phyloP scores from a whole-genome alignment of 2,113 vertebrate genomes.

The Istiophorus platypterus region DNA sequence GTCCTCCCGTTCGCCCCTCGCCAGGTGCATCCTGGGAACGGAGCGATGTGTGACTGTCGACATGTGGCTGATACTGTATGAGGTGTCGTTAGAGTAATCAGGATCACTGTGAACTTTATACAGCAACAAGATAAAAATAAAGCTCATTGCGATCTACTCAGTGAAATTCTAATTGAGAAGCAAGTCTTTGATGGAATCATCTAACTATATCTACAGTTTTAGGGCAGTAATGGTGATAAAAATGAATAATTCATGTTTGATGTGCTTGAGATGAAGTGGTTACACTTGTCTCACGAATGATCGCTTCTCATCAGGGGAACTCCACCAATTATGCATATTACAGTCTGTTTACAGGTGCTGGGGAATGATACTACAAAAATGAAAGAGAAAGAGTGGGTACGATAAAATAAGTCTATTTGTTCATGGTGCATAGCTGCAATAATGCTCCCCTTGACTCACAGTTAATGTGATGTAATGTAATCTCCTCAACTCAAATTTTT shows the following conservation, averaged over 20 bases:
- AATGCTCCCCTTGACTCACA: background rate
- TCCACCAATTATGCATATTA: slow-evolving; percentile 6
- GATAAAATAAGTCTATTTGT: background rate
- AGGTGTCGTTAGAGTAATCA: slow-evolving; percentile 64
- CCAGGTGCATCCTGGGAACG: slow-evolving; percentile 91
- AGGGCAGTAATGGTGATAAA: background rate
- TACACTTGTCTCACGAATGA: background rate
- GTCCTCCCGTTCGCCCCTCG: slow-evolving; percentile 74
- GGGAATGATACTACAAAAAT: no score
- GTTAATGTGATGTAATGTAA: no score
- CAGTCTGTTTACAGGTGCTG: slow-evolving; percentile 16
- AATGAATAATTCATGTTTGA: background rate
- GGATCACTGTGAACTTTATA: slow-evolving; percentile 56
- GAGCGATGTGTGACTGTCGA: slow-evolving; percentile 70
- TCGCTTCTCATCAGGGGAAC: slow-evolving; percentile 1
- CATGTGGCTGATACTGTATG: slow-evolving; percentile 56
- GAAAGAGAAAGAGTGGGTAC: no score
- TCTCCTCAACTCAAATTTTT: background rate
- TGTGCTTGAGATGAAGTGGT: background rate
- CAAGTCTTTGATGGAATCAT: background rate
- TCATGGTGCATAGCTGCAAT: background rate
- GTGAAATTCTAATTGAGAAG: background rate
- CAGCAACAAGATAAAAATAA: slow-evolving; percentile 32
- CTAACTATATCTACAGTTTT: background rate
- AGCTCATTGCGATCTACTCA: background rate